Evolutionary conservation across 2,797 vertebrate species (phyloP).

Genomic region (Okamejei kenojei): DNA sequence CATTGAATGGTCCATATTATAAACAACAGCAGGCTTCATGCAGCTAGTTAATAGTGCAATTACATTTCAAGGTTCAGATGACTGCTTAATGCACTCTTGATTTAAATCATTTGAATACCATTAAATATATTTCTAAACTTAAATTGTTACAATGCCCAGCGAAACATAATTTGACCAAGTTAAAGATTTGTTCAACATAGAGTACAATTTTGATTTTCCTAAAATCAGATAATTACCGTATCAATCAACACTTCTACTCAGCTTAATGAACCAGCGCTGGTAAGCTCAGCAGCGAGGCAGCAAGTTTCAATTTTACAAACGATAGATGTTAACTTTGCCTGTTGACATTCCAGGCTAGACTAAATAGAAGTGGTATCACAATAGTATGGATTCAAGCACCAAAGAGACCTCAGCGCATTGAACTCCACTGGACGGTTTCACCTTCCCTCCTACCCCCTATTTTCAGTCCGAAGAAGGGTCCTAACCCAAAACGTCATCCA

Average conservation of each 20-base stretch:
- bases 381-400: neutral
- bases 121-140: neutral
- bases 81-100: neutral
- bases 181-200: neutral
- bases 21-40: neutral
- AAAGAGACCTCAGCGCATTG: neutral
- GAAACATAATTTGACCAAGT: neutral
- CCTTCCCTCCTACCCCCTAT: no score
- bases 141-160: neutral
- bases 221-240: neutral
- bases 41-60: neutral
- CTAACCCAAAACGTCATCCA: no score
- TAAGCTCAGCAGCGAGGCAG: neutral
- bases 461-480: no score
- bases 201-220: neutral
- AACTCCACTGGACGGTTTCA: no score
- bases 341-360: neutral
- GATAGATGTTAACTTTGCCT: neutral
- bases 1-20: neutral
- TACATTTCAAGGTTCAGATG: constrained; percentile 23
- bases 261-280: neutral
- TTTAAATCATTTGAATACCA: neutral
- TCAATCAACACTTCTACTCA: neutral
- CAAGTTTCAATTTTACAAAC: neutral
- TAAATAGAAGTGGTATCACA: neutral